Evolutionary conservation across 2,113 vertebrate species (phyloP).

Genomic region (Platycercus adscitus): DNA sequence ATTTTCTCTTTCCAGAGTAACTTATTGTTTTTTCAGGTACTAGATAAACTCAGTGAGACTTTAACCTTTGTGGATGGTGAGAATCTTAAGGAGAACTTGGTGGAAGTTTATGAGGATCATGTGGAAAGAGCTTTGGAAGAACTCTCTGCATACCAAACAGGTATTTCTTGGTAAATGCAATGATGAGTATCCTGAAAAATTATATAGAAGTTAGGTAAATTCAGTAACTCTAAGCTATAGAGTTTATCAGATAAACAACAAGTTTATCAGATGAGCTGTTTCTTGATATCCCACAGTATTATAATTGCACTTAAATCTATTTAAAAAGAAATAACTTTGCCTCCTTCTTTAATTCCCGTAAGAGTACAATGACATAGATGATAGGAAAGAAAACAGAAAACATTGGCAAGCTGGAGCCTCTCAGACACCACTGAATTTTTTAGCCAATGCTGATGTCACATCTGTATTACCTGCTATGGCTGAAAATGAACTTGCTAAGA

Average conservation of each 20-base stretch:
- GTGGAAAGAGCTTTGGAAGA: slow-evolving; percentile 36
- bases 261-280: neutral
- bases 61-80: slow-evolving; percentile 74
- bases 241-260: neutral
- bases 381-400: slow-evolving; percentile 45
- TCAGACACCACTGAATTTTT: slow-evolving; percentile 76
- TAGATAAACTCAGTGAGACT: slow-evolving; percentile 72
- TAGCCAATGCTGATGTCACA: slow-evolving; percentile 71
- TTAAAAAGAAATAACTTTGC: neutral
- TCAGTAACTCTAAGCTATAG: neutral
- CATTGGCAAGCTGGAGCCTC: slow-evolving; percentile 76
- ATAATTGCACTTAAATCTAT: neutral
- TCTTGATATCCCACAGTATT: neutral
- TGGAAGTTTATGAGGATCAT: neutral
- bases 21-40: slow-evolving; percentile 57
- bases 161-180: slow-evolving; percentile 33
- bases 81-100: slow-evolving; percentile 67
- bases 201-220: neutral
- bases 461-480: slow-evolving; percentile 33
- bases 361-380: neutral
- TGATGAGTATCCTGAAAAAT: neutral
- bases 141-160: slow-evolving; percentile 33
- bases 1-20: slow-evolving; percentile 6
- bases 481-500: slow-evolving; percentile 29
- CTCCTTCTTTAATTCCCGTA: neutral